A percentile compares a stretch with the other conserved stretches of the same genome.
Evolutionary conservation across 2,888 invertebrate species (phyloP).

Genomic region (Mythimna impura): DNA sequence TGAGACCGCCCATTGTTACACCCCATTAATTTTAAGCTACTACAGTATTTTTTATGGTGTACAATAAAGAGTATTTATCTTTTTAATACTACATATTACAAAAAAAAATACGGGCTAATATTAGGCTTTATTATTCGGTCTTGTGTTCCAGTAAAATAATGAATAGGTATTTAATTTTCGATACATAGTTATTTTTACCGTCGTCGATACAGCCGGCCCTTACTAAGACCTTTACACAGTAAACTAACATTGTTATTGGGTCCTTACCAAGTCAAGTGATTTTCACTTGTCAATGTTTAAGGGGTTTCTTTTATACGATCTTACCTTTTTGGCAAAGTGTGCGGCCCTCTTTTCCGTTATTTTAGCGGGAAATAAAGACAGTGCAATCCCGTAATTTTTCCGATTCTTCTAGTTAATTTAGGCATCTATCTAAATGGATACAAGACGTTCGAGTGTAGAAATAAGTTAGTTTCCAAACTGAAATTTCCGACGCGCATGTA

Average conservation of each 20-base stretch:
- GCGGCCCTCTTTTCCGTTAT: background rate
- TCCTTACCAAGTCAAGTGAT: slow-evolving; percentile 25
- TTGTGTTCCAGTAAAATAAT: background rate
- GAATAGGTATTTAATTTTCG: slow-evolving; percentile 14
- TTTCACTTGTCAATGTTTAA: slow-evolving; percentile 30
- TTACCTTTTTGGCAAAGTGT: slow-evolving; percentile 17
- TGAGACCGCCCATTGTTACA: no score
- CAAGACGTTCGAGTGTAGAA: background rate
- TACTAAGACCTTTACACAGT: slow-evolving; percentile 10
- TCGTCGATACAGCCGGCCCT: background rate
- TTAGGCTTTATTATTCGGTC: background rate
- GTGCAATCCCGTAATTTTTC: background rate
- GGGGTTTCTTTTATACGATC: slow-evolving; percentile 21
- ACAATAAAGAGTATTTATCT: no score
- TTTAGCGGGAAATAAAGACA: background rate
- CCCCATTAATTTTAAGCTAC: no score
- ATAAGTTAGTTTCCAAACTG: no score
- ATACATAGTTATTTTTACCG: slow-evolving; percentile 8
- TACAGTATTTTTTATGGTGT: no score
- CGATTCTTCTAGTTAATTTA: background rate
- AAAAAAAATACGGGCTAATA: no score
- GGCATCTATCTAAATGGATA: background rate
- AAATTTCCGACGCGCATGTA: no score
- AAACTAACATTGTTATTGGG: slow-evolving; percentile 36
- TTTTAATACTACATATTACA: no score